Percentiles rank a stretch among this genome's conserved stretches.
Evolutionary conservation across 2,888 invertebrate genomes (phyloP).

Genomic region (Drosophila histrio): DNA sequence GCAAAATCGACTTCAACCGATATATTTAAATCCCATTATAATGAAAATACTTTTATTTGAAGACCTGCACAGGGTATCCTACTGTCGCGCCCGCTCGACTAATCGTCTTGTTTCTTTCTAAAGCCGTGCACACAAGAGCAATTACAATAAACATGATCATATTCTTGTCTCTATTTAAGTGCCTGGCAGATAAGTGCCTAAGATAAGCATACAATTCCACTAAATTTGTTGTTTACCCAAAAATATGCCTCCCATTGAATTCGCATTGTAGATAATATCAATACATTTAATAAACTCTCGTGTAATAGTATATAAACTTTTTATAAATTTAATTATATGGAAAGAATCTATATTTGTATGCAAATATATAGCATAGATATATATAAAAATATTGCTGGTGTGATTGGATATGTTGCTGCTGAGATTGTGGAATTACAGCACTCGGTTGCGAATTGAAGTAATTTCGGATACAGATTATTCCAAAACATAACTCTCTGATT

Average conservation of each 20-base stretch:
- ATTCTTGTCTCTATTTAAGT: too few relatives aligned
- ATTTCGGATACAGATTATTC: constrained; percentile 92
- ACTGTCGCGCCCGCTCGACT: too few relatives aligned
- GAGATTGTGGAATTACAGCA: constrained; percentile 88
- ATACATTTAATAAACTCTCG: constrained; percentile 20
- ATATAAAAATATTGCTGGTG: constrained; percentile 12
- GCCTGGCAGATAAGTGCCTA: too few relatives aligned
- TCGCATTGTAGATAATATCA: constrained; percentile 4
- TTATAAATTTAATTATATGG: constrained; percentile 4
- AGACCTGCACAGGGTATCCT: too few relatives aligned
- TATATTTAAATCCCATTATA: too few relatives aligned
- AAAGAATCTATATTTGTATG: constrained; percentile 12
- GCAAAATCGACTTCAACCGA: too few relatives aligned
- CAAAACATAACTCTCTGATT: constrained; percentile 92
- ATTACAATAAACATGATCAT: too few relatives aligned
- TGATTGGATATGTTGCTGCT: constrained; percentile 35
- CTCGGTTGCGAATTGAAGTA: constrained; percentile 89
- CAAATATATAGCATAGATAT: constrained; percentile 8
- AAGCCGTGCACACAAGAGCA: too few relatives aligned
- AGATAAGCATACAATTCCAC: too few relatives aligned
- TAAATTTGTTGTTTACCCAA: background rate
- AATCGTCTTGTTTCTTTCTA: too few relatives aligned
- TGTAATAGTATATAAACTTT: constrained; percentile 18
- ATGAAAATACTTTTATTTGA: too few relatives aligned
- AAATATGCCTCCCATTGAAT: background rate